A percentile compares a stretch with the other conserved stretches of the same genome.
Conservation (phyloP, 2,113 vertebrate genomes). For the Chaetura pelagica region DNA sequence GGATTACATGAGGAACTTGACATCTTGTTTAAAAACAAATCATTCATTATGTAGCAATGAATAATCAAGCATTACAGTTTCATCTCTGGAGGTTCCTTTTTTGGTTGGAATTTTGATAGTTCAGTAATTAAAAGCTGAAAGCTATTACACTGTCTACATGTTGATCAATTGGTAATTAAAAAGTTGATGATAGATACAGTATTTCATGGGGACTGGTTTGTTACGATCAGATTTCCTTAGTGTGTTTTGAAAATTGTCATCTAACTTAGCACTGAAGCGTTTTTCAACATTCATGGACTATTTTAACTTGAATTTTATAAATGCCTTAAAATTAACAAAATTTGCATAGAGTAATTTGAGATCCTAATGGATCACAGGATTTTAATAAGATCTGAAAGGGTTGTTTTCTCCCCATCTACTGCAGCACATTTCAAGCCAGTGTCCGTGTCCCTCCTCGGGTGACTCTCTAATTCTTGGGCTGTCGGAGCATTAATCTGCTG, state of each 20-base stretch:
- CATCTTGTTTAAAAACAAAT: constrained; percentile 79
- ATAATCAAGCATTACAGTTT: constrained; percentile 77
- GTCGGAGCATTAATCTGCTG: not conserved
- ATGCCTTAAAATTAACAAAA: constrained; percentile 51
- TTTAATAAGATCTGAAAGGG: constrained; percentile 32
- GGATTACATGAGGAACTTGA: constrained; percentile 74
- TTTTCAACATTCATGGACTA: constrained; percentile 52
- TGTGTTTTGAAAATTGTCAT: constrained; percentile 63
- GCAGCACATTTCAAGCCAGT: not conserved
- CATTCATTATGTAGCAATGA: constrained; percentile 77
- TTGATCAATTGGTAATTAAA: constrained; percentile 70
- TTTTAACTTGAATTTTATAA: constrained; percentile 47
- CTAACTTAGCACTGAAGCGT: constrained; percentile 18
- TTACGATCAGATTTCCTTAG: constrained; percentile 54
- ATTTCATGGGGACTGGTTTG: constrained; percentile 62
- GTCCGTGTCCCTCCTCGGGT: constrained; percentile 12
- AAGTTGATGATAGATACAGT: constrained; percentile 74
- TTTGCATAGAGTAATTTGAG: constrained; percentile 63
- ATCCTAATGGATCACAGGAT: constrained; percentile 55
- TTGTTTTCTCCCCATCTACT: not conserved
- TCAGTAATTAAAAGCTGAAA: constrained; percentile 75
- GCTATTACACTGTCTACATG: constrained; percentile 69
- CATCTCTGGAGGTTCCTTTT: constrained; percentile 78
- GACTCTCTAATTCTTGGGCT: not conserved
- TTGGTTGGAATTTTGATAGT: constrained; percentile 79